Conservation (phyloP, 2,888 invertebrate genomes). For the Diarsia dahlii region DNA sequence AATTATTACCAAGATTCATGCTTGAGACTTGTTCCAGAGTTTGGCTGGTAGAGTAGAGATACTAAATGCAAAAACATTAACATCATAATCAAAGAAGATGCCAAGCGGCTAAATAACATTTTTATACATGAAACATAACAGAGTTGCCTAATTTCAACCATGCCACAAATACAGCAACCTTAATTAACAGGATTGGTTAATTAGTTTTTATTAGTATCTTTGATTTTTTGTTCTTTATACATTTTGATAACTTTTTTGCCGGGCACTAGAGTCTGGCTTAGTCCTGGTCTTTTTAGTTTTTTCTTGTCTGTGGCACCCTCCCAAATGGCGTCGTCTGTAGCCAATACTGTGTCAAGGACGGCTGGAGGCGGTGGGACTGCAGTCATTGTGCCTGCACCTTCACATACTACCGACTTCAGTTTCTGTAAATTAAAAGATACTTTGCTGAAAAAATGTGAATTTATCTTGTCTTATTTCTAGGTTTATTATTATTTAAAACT, state of each 20-base stretch:
- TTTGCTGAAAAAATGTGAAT: not conserved
- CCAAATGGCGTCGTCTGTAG: conserved; percentile 86
- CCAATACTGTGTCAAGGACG: conserved; percentile 70
- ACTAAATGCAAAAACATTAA: not conserved
- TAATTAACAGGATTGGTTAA: conserved; percentile 9
- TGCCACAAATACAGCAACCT: conserved; percentile 50
- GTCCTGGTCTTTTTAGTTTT: conserved; percentile 94
- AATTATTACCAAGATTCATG: not conserved
- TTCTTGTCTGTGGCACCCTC: conserved; percentile 89
- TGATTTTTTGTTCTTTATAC: conserved; percentile 92
- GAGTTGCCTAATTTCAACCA: conserved; percentile 31
- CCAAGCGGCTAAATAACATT: conserved; percentile 5
- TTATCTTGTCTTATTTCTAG: not conserved
- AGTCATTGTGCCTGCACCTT: conserved; percentile 83
- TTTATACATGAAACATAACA: not conserved
- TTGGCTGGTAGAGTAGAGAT: not conserved
- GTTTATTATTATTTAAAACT: not conserved
- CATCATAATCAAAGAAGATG: not conserved
- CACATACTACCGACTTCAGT: conserved; percentile 84
- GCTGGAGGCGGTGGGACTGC: conserved; percentile 79
- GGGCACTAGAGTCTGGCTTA: conserved; percentile 94
- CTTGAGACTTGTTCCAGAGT: conserved; percentile 1
- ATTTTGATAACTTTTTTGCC: conserved; percentile 96
- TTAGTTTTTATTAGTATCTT: conserved; percentile 79
- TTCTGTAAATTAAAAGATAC: conserved; percentile 76